phyloP scores from a whole-genome alignment of 2,113 vertebrate species.

The Pyrgilauda ruficollis region DNA sequence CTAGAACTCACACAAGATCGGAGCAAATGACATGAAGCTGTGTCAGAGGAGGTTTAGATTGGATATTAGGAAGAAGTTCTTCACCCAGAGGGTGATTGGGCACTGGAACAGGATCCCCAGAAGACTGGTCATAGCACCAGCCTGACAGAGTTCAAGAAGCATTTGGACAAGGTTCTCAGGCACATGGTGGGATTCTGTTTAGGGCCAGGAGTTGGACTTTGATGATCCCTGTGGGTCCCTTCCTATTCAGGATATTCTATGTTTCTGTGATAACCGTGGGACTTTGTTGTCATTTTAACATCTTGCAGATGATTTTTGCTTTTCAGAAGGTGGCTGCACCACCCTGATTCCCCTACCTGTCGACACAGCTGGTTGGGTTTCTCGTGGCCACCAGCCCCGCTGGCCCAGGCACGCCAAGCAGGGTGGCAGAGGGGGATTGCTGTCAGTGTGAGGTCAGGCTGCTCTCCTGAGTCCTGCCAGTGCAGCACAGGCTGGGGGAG shows the following conservation, averaged over 20 bases:
- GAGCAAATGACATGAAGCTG: not conserved
- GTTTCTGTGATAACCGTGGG: fast-evolving
- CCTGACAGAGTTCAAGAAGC: not conserved
- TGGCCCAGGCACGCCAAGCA: fast-evolving
- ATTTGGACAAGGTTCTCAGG: not conserved
- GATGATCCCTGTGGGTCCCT: not conserved
- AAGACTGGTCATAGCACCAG: not conserved
- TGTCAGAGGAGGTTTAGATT: not conserved
- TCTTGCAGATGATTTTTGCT: not conserved
- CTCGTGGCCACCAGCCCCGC: not conserved
- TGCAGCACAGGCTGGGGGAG: not conserved
- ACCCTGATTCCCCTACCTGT: not conserved
- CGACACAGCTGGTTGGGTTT: fast-evolving
- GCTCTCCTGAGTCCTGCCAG: not conserved
- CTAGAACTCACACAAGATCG: fast-evolving
- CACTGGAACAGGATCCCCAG: not conserved
- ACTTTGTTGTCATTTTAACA: not conserved
- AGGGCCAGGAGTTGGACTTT: not conserved
- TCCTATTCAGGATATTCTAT: not conserved
- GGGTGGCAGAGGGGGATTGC: not conserved
- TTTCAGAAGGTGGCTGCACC: not conserved
- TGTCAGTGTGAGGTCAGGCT: not conserved
- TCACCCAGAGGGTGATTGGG: not conserved
- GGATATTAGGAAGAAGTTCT: not conserved
- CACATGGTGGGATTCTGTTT: not conserved